Evolutionary conservation across 2,888 invertebrate species (phyloP), one percentile per base, ranked within the genome.

Genomic region (Melinaea menophilus): DNA sequence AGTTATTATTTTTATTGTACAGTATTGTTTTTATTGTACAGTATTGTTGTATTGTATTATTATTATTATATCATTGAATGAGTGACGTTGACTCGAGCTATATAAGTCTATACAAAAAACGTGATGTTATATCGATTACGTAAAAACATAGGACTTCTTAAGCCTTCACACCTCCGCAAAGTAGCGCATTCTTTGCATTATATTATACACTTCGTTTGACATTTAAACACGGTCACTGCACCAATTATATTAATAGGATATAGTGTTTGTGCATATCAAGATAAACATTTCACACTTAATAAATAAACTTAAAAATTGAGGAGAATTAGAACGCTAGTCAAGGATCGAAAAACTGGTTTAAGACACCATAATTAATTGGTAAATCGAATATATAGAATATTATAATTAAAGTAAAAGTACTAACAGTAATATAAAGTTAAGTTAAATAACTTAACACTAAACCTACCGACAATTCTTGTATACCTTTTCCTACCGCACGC

Each of bases 101-200:
- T 37, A 7, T 41, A 41, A 41, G 41, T 2, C 41, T 11, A 31
- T 31, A 51, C 48, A 13, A 51, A 31, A 7, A 22, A 51, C n/a
- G 51, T 11, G 51, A 7, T 11, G 31, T 5, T 34, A 47, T 56
- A 61, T 57, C 57, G 61, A 54, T 62, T 61, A 54, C 61, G 31
- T 57, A 13, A 45, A 54, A 58, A 45, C 61, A 57, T 57, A n/a
- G 56, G 37, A 61, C 41, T 13, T 37, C 51, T 57, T 62, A 58
- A 62, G 61, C 61, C 61, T 57, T 57, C 61, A 62, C 61, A 62
- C 57, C 61, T 57, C 45, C 61, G 41, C 57, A 57, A 61, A 57
- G 54, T 46, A 48, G 35, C 57, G 57, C 34, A 58, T 54, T 62
- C 56, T 41, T 56, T 57, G 54, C 61, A 55, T 62, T 54, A 62